Evolutionary conservation across 2,113 vertebrate species (phyloP), one percentile per base, ranked within the genome.

Genomic region (Pteruthius melanotis): DNA sequence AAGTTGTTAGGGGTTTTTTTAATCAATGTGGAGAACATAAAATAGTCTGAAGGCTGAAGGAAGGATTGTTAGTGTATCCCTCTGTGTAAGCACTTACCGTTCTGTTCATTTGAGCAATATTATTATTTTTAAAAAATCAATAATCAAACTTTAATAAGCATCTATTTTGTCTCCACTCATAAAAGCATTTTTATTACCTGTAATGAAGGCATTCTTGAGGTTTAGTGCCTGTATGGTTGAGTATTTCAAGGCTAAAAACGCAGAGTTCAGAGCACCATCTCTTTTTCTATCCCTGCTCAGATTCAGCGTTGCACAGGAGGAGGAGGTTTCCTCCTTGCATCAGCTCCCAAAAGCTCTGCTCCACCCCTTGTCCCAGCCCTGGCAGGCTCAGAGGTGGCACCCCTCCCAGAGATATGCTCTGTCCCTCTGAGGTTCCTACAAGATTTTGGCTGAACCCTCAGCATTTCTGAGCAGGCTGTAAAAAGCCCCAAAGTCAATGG

Each of bases 311-410:
- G 28, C 3, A 4, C 10, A 7, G 19, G 44, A 77, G 53, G 49
- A 39, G 1, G 1, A 47, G 2, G 1, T 69, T 93, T 74, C 71
- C 80, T 84, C 4, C 0, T 15, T 7, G 4, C 27, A 22, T 50
- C 8, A 0, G 31, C 49, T 61, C 19, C 66, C 54, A 9, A 69
- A 87, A 79, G 9, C 26, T 2, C 54, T 65, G 78, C 87, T 89
- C 91, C 93, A 94, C 90, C 90, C 60, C 60, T 54, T 28, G 52
- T 27, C 45, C 2, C 2, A 61, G 9, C 33, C 4, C 18, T 7
- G 27, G 35, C 15, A 15, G 75, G 27, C 49, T 44, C 40, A 13
- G 61, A 30, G 50, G 61, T 45, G 57, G 37, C 85, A 69, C 53
- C 49, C 26, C 45, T 57, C 3, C 0, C 59, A 39, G 90, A 37